Conservation (phyloP, 2,888 invertebrate genomes). For the Cordylochernes scorpioides region DNA sequence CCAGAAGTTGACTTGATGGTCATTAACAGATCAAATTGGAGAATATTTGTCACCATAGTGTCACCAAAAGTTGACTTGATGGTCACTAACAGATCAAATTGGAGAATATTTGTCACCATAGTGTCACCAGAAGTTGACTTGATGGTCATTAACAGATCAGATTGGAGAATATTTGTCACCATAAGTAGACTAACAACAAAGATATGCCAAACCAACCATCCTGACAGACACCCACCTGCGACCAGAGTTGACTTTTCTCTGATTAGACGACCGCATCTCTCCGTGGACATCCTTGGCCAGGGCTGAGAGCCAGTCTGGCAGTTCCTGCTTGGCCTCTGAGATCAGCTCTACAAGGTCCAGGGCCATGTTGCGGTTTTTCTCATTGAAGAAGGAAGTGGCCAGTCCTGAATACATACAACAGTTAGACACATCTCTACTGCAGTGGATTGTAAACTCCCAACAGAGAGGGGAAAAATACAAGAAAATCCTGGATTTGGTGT, state of each 20-base stretch:
- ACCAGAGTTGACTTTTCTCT: constrained; percentile 6
- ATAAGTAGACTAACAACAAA: not conserved
- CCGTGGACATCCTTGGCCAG: constrained; percentile 34
- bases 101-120: no score
- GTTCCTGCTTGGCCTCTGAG: constrained; percentile 83
- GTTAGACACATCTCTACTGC: not conserved
- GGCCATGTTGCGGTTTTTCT: constrained; percentile 82
- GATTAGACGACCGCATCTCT: constrained; percentile 12
- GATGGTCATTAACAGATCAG: no score
- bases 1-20: no score
- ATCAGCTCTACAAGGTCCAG: constrained; percentile 72
- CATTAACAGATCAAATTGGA: no score
- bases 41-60: no score
- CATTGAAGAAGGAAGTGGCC: constrained; percentile 97
- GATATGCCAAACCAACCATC: not conserved
- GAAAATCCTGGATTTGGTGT: no score
- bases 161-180: no score
- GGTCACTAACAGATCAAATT: no score
- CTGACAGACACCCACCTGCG: constrained; percentile 8
- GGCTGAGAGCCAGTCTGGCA: constrained; percentile 54
- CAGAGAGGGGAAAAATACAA: not conserved
- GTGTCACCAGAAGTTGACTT: no score
- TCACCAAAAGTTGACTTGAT: no score
- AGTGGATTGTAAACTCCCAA: not conserved
- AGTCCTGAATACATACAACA: constrained; percentile 40